A percentile compares a stretch with the other conserved stretches of the same genome.
Conservation (phyloP, 2,888 invertebrate genomes). For the Caenorhabditis zanzibari region DNA sequence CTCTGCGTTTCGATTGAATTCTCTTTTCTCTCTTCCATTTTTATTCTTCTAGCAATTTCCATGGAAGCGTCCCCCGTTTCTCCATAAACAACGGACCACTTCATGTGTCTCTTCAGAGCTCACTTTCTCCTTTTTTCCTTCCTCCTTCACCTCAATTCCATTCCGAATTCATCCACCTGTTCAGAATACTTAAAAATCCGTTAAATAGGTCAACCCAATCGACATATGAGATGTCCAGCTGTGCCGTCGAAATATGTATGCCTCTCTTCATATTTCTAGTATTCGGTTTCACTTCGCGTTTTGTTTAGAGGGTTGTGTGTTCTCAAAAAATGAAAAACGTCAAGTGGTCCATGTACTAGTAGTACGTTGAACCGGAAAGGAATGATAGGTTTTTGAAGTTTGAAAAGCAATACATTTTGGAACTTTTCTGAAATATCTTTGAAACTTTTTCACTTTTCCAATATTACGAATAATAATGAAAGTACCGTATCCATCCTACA, state of each 20-base stretch:
- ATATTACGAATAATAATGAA: no score
- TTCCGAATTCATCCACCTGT: slow-evolving; percentile 18
- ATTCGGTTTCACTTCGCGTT: slow-evolving; percentile 49
- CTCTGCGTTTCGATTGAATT: slow-evolving; percentile 18
- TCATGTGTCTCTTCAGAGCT: background rate
- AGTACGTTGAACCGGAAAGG: background rate
- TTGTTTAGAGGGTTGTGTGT: slow-evolving; percentile 28
- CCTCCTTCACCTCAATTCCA: background rate
- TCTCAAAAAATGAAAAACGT: slow-evolving; percentile 15
- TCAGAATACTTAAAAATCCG: slow-evolving; percentile 43
- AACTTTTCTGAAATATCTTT: no score
- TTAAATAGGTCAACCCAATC: slow-evolving; percentile 52
- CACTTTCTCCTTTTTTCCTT: slow-evolving; percentile 5
- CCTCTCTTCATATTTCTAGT: slow-evolving; percentile 21
- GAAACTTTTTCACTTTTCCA: no score
- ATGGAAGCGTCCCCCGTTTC: slow-evolving; percentile 14
- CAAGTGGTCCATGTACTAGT: slow-evolving; percentile 30
- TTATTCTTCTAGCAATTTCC: slow-evolving; percentile 43
- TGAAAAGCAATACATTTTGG: background rate
- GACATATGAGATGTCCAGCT: slow-evolving; percentile 44
- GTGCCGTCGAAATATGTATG: slow-evolving; percentile 30
- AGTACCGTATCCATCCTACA: no score
- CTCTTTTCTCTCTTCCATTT: background rate
- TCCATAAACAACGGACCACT: slow-evolving; percentile 32
- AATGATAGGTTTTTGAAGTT: slow-evolving; percentile 20